These are phyloP conservation scores for Papilio protenor DNA, from an alignment of 2,888 invertebrate genomes.

Conservation along the genomic window DNA sequence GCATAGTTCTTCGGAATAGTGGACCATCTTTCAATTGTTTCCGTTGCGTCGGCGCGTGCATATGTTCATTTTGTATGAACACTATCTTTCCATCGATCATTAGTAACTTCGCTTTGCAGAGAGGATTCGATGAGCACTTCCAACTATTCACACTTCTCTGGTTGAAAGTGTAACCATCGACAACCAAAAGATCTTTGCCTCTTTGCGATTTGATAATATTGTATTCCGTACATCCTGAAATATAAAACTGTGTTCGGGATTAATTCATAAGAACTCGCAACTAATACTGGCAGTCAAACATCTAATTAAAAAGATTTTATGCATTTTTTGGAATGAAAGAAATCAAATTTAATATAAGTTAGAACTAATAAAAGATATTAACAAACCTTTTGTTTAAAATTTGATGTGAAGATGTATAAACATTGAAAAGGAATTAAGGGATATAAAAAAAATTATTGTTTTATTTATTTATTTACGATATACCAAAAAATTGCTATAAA, in stretches of 20 bases:
- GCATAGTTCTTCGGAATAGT: neutral
- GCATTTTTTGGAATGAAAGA: neutral
- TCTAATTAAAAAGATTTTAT: neutral
- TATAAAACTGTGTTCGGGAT: neutral
- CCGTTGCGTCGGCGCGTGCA: slow-evolving; percentile 25
- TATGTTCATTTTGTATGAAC: slow-evolving; percentile 23
- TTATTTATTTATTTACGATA: neutral
- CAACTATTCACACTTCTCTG: slow-evolving; percentile 44
- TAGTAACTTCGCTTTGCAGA: slow-evolving; percentile 40
- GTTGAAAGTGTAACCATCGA: slow-evolving; percentile 57
- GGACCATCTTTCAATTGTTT: neutral
- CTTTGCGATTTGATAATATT: slow-evolving; percentile 52
- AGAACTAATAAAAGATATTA: neutral
- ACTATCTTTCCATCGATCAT: slow-evolving; percentile 25
- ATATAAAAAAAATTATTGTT: neutral
- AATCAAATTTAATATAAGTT: neutral
- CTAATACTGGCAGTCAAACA: neutral
- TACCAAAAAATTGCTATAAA: neutral
- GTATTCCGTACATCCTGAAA: slow-evolving; percentile 42
- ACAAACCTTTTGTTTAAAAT: neutral
- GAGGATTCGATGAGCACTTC: slow-evolving; percentile 49
- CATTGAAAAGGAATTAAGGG: neutral
- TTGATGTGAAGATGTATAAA: neutral
- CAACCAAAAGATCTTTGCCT: slow-evolving; percentile 52
- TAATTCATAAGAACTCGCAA: neutral